phyloP scores from a whole-genome alignment of 2,797 vertebrate genomes.

The Fringilla coelebs region DNA sequence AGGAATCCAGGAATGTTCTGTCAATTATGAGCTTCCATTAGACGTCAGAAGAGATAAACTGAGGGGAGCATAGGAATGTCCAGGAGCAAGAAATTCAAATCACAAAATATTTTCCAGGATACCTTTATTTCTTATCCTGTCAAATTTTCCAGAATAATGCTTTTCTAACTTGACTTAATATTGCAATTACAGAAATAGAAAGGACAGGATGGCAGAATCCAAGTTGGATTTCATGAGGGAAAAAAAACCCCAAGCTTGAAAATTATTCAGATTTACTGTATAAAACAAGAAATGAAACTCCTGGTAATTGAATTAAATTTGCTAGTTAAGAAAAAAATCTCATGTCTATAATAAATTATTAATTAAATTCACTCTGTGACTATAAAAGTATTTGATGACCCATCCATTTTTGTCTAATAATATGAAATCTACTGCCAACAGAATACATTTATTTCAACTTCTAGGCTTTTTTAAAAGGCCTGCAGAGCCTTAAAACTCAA shows the following conservation, averaged over 20 bases:
- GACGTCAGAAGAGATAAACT: neutral
- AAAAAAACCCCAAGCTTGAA: neutral
- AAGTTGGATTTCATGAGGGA: neutral
- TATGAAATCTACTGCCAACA: slow-evolving; percentile 35
- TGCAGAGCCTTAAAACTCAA: slow-evolving; percentile 39
- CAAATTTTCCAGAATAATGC: neutral
- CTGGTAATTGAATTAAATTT: slow-evolving; percentile 16
- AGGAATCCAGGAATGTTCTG: neutral
- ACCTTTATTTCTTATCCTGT: neutral
- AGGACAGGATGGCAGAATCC: neutral
- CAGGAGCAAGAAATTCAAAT: neutral
- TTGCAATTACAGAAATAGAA: neutral
- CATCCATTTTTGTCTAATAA: slow-evolving; percentile 49
- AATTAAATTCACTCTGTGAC: slow-evolving; percentile 55
- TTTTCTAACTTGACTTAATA: neutral
- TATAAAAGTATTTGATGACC: slow-evolving; percentile 48
- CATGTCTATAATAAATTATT: slow-evolving; percentile 55
- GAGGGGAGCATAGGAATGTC: neutral
- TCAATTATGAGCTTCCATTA: neutral
- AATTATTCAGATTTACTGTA: neutral
- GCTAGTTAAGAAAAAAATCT: slow-evolving; percentile 50
- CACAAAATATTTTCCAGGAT: neutral
- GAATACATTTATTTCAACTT: slow-evolving; percentile 57
- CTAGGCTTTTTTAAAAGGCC: slow-evolving; percentile 26
- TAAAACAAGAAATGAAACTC: slow-evolving; percentile 3